Base-by-base conservation (phyloP, 2,888 invertebrate species). In the Drosophila cognata region DNA sequence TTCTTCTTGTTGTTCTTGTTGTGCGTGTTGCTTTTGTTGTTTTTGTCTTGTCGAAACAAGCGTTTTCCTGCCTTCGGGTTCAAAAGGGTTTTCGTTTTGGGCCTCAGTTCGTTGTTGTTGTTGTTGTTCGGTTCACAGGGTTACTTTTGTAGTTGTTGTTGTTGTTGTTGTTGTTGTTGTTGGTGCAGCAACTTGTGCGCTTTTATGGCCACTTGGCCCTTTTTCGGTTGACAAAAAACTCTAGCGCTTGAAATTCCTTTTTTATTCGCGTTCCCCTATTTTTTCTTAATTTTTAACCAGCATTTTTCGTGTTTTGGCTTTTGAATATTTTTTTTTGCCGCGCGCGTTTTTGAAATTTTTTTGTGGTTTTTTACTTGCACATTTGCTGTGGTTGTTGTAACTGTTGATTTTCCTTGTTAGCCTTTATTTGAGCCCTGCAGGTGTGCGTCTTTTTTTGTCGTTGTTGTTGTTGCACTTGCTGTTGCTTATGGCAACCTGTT, bases 161-260 rank as follows among this genome's bases (percentile, higher is more conserved):
- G 77, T 60, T 64, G 77, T 52, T n/a, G n/a, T n/a, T n/a, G n/a
- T n/a, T n/a, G n/a, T n/a, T 74, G 76, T 62, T 85, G 71, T 71
- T 78, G 88, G 56, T 61, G 79, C 85, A 77, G 86, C 86, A 86
- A 89, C 84, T 85, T 85, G 90, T 85, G 84, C 71, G 84, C 85
- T 83, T 77, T 82, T 86, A 81, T 84, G 81, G 79, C 73, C 77
- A 81, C 77, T 74, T 79, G 86, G 68, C 79, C 81, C 76, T 90
- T 78, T 82, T 74, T 77, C 79, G 88, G 83, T 89, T 85, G 85
- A 89, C 85, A 88, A 89, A 88, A 85, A 89, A 84, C 71, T 74
- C 79, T 67, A 68, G 69, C 81, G 77, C 83, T 75, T 74, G 65
- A 82, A 89, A 85, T 84, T 72, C 69, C 46, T 36, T 69, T 63